Percentiles rank a stretch among this genome's conserved stretches.
These are phyloP conservation scores for Hydrochoerus hydrochaeris DNA, from an alignment of 2,113 vertebrate species.

Conservation along the genomic window DNA sequence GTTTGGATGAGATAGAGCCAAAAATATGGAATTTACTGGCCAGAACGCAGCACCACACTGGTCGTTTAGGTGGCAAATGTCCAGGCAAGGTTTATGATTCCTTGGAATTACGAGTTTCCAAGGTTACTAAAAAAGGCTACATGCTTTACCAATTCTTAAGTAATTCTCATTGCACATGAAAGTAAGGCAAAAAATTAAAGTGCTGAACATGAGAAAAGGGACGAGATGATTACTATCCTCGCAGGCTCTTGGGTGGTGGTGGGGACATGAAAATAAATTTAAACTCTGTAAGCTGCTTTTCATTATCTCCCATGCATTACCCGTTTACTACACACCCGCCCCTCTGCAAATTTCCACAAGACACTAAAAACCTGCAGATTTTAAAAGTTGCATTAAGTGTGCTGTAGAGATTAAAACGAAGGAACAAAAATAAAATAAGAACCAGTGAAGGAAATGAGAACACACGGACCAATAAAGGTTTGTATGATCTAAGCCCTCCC, in stretches of 20 bases:
- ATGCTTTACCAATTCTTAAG: slow-evolving; percentile 82
- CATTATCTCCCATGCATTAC: slow-evolving; percentile 82
- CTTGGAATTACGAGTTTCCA: slow-evolving; percentile 90
- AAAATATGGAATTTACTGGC: slow-evolving; percentile 99
- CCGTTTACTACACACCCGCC: slow-evolving; percentile 83
- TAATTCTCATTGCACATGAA: slow-evolving; percentile 86
- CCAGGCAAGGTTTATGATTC: slow-evolving; percentile 98
- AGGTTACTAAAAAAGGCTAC: slow-evolving; percentile 89
- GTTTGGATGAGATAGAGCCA: slow-evolving; percentile 94
- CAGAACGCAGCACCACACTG: slow-evolving; percentile 96
- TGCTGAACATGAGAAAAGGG: slow-evolving; percentile 89
- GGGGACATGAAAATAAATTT: slow-evolving; percentile 78
- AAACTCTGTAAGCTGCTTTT: slow-evolving; percentile 81
- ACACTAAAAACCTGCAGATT: slow-evolving; percentile 91
- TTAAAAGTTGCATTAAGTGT: slow-evolving; percentile 91
- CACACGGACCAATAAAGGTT: slow-evolving; percentile 84
- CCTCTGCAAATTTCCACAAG: slow-evolving; percentile 84
- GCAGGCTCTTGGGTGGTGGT: slow-evolving; percentile 84
- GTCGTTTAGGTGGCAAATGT: slow-evolving; percentile 95
- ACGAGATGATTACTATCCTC: slow-evolving; percentile 80
- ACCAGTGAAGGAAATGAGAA: slow-evolving; percentile 87
- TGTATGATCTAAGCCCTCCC: slow-evolving; percentile 85
- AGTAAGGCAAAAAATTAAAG: slow-evolving; percentile 92
- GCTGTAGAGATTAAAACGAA: slow-evolving; percentile 89
- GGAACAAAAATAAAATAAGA: slow-evolving; percentile 71